Evolutionary conservation across 2,113 vertebrate species (phyloP), one percentile per base, ranked within the genome.

Genomic region (Muntiacus muntjak): DNA sequence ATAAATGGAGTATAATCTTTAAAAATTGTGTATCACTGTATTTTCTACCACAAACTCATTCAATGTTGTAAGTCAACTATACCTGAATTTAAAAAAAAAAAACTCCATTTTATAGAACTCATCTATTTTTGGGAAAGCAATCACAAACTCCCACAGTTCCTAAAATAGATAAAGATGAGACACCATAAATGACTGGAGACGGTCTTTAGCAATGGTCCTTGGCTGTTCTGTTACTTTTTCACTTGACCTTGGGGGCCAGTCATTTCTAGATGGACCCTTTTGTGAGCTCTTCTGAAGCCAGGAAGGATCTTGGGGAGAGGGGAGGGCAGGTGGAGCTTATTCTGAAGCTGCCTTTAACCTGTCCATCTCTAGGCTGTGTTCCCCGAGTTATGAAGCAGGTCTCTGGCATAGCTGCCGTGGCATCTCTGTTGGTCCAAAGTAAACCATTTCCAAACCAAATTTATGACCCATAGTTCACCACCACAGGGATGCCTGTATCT

Each of bases 391-490:
- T 43, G 58, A 58, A 62, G 74, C 79, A 79, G 57, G 62, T 89
- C 90, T 85, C 94, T 91, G 82, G 94, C 58, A 33, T 17, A 62
- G 79, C 57, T 33, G n/a, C 57, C 0, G 0, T 45, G 67, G 67
- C 3, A 13, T 91, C 60, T 96, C 85, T 67, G 36, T 74, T 89
- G 91, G 64, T 21, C 2, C 92, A 94, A 58, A 92, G 78, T 10
- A 82, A 57, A 47, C 76, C 60, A 83, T 92, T 96, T 98, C 62
- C 88, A 97, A 95, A 78, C 33, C 7, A 12, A 87, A 91, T 96
- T 92, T 94, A 89, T 96, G 92, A 19, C 60, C 25, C 23, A 36
- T 10, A 58, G 91, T 81, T 97, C 84, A 90, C 58, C 23, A 30
- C 96, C 94, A 81, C 0, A 1, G n/a, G 50, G 89, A 89, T 3